Evolutionary conservation across 92 coral and sea anemone species (phyloP).

Genomic region (Porites evermanni): DNA sequence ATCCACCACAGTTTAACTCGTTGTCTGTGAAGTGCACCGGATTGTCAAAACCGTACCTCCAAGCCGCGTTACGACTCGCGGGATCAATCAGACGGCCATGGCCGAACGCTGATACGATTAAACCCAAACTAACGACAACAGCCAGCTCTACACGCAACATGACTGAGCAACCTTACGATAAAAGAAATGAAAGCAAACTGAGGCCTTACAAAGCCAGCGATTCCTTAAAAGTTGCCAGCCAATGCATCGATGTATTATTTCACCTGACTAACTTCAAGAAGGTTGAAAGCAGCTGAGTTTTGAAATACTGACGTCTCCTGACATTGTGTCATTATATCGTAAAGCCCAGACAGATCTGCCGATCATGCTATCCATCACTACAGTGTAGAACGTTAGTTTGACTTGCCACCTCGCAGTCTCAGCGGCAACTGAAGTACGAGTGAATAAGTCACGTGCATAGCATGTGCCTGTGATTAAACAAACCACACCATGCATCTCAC

Average conservation of each 20-base stretch:
- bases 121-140: background rate
- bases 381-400: too few relatives aligned
- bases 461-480: too few relatives aligned
- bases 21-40: constrained; percentile 63
- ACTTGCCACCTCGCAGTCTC: too few relatives aligned
- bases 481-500: too few relatives aligned
- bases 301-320: too few relatives aligned
- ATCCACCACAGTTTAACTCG: constrained; percentile 68
- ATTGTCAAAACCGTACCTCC: constrained; percentile 50
- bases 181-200: background rate
- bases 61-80: constrained; percentile 64
- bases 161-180: background rate
- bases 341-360: too few relatives aligned
- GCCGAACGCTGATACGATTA: constrained; percentile 56
- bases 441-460: too few relatives aligned
- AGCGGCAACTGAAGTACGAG: too few relatives aligned
- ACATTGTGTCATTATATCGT: too few relatives aligned
- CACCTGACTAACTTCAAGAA: background rate
- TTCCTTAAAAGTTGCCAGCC: background rate
- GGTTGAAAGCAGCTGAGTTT: background rate
- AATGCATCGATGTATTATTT: background rate
- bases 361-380: too few relatives aligned
- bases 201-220: background rate
- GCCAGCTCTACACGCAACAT: background rate
- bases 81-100: constrained; percentile 73